Evolutionary conservation across 2,113 vertebrate genomes (phyloP).

Genomic region (Isurus oxyrinchus): DNA sequence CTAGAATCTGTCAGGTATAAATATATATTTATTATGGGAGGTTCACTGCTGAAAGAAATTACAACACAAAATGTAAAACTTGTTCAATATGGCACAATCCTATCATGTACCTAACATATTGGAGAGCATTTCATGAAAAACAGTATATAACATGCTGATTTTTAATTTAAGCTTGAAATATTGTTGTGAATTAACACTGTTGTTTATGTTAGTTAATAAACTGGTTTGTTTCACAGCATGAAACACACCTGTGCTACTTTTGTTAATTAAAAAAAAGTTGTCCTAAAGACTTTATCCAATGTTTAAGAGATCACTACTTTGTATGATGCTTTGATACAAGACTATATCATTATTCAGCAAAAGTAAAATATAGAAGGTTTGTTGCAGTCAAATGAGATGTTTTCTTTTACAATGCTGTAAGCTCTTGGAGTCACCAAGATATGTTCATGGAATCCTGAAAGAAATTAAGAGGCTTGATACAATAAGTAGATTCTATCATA

Average conservation of each 20-base stretch:
- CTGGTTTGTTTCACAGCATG: not conserved
- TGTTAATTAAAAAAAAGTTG: not conserved
- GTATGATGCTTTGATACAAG: not conserved
- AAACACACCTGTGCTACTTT: not conserved
- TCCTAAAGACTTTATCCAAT: not conserved
- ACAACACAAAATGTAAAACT: not conserved
- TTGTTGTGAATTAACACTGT: not conserved
- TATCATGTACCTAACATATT: not conserved
- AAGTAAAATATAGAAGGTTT: not conserved
- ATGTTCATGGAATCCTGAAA: not conserved
- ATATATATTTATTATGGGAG: not conserved
- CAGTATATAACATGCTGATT: not conserved
- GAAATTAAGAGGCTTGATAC: not conserved
- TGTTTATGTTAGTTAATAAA: conserved; percentile 14
- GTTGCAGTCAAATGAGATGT: not conserved
- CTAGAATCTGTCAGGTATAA: not conserved
- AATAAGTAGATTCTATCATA: not conserved
- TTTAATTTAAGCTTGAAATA: not conserved
- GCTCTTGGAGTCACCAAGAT: not conserved
- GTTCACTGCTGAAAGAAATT: not conserved
- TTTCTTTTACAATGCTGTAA: not conserved
- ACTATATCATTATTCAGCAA: not conserved
- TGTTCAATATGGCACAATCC: not conserved
- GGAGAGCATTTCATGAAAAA: not conserved
- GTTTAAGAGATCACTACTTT: not conserved